Evolutionary conservation across 2,113 vertebrate genomes (phyloP).

Genomic region (Onychostoma macrolepis): DNA sequence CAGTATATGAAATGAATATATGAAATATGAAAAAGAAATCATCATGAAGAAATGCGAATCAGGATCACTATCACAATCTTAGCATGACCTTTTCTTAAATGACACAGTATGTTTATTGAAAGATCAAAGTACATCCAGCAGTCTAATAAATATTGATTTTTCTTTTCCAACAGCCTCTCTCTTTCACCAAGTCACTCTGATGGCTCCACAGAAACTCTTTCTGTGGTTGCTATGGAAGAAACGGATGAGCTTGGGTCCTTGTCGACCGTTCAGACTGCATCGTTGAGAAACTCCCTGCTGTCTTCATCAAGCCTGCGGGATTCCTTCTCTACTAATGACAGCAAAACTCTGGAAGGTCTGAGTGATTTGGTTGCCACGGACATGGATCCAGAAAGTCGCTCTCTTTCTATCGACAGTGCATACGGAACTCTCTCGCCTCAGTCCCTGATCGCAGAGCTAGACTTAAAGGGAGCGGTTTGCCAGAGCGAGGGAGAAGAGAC

Average conservation of each 20-base stretch:
- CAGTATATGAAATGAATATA: too few species aligned
- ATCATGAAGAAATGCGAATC: neutral
- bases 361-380: slow-evolving; percentile 47
- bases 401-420: slow-evolving; percentile 91
- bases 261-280: slow-evolving; percentile 64
- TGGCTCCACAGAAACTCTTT: slow-evolving; percentile 88
- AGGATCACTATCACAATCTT: neutral
- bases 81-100: neutral
- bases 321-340: slow-evolving; percentile 34
- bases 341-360: slow-evolving; percentile 37
- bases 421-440: slow-evolving; percentile 91
- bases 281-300: slow-evolving; percentile 62
- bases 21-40: too few species aligned
- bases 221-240: slow-evolving; percentile 75
- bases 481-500: slow-evolving; percentile 71
- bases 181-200: slow-evolving; percentile 80
- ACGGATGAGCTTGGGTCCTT: slow-evolving; percentile 60
- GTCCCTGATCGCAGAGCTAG: slow-evolving; percentile 73
- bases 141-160: slow-evolving; percentile 28
- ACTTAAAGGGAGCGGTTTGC: slow-evolving; percentile 52
- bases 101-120: neutral
- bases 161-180: slow-evolving; percentile 48
- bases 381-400: slow-evolving; percentile 74
- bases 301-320: slow-evolving; percentile 32
- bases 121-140: neutral